Conservation (phyloP, 1,140 invertebrate species). For the Homarus americanus region DNA sequence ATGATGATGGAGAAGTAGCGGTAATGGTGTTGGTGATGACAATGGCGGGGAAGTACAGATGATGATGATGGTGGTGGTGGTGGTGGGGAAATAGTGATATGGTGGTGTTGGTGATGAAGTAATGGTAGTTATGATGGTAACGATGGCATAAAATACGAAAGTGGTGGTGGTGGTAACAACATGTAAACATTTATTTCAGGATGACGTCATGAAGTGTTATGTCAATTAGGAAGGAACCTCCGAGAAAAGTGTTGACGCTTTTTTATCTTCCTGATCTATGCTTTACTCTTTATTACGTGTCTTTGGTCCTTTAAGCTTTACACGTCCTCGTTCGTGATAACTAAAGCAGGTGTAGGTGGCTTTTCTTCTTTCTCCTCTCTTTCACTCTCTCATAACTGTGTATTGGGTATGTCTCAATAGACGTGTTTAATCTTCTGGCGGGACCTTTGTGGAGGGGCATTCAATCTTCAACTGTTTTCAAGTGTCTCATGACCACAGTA, state of each 20-base stretch:
- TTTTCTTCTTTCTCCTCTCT: neutral
- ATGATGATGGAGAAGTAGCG: conserved; percentile 3
- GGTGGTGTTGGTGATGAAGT: neutral
- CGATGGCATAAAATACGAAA: neutral
- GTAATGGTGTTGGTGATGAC: conserved; percentile 23
- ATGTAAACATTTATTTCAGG: neutral
- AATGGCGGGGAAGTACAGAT: neutral
- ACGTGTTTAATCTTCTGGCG: too few relatives aligned
- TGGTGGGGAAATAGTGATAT: neutral
- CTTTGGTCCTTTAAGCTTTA: neutral
- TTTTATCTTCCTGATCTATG: neutral
- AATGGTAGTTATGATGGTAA: neutral
- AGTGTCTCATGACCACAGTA: too few relatives aligned
- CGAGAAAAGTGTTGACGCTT: neutral
- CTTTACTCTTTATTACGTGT: neutral
- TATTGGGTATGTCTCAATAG: too few relatives aligned
- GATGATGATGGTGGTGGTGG: neutral
- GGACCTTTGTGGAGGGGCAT: too few relatives aligned
- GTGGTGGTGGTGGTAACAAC: neutral
- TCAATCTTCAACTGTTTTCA: too few relatives aligned
- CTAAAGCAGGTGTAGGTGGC: neutral
- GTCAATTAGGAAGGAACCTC: neutral
- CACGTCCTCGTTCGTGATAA: neutral
- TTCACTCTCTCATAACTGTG: too few relatives aligned
- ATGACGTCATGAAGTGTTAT: neutral